Base-by-base conservation (phyloP, 2,797 vertebrate genomes). In the Gymnocypris eckloni region DNA sequence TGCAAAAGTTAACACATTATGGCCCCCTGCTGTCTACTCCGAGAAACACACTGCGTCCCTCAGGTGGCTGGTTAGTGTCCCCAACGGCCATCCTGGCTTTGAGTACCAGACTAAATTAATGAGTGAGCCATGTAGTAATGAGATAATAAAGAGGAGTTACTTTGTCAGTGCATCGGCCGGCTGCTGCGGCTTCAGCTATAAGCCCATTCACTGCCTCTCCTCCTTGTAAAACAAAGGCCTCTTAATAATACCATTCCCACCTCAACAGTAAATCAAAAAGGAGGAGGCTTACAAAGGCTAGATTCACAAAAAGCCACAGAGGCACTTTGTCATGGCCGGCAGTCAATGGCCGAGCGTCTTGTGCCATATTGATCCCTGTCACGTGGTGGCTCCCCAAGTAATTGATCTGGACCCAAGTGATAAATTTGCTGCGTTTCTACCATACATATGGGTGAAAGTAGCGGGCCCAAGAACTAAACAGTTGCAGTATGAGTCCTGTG, bases 341-440 rank as follows among this genome's bases (percentile, higher is more conserved):
- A 93, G 91, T 95, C 93, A 92, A 92, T 94, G 93, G 91, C 90
- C 71, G 80, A 89, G 91, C 88, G 90, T 92, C 93, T 96, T 96
- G 95, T 95, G 91, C 93, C 90, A 88, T 92, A 94, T 95, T 92
- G 94, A 95, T 94, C 94, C 91, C 90, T 77, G 87, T 93, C 93
- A 92, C 91, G 87, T 94, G 92, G 88, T 82, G 93, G 85, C 90
- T 91, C 92, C 89, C 89, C 28, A 87, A 91, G 93, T 96, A 94
- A 95, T 95, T 96, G 92, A 90, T 89, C 90, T 89, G 88, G 86
- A 89, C 93, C 90, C 41, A 88, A 86, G 92, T 93, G 93, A 95
- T 94, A 93, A 94, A 95, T 95, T 92, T 88, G 72, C 89, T 82
- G 67, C 89, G 67, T 93, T 94, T 93, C 89, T 93, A 92, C 88